Evolutionary conservation across 2,113 vertebrate species (phyloP).

Genomic region (Miniopterus natalensis): DNA sequence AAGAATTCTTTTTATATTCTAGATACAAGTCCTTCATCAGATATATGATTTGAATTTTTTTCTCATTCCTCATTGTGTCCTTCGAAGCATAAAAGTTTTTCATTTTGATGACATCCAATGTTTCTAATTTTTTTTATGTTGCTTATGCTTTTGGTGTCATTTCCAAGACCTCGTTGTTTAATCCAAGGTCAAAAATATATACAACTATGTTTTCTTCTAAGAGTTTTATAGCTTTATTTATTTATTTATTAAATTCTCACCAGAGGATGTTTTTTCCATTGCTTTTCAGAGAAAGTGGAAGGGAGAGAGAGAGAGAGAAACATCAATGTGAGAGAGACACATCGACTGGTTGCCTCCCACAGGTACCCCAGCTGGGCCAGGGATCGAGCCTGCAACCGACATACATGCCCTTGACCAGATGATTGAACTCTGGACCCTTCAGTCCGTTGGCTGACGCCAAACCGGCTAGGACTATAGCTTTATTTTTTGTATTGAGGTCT

Average conservation of each 20-base stretch:
- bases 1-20: background rate
- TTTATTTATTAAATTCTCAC: background rate
- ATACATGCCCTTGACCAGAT: no score
- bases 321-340: no score
- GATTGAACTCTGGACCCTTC: no score
- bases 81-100: slow-evolving; percentile 14
- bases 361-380: no score
- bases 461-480: background rate
- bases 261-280: no score
- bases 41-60: background rate
- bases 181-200: slow-evolving; percentile 20
- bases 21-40: background rate
- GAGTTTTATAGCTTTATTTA: background rate
- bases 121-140: background rate
- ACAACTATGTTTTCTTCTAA: background rate
- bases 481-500: background rate
- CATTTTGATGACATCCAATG: background rate
- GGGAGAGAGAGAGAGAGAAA: no score
- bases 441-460: no score
- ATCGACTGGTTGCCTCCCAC: no score
- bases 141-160: background rate
- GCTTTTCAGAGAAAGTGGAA: no score
- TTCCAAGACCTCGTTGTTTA: slow-evolving; percentile 9
- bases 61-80: background rate
- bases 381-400: no score